These are phyloP conservation scores for Lepidostoma basale DNA, from an alignment of 1,140 invertebrate species.

Conservation along the genomic window DNA sequence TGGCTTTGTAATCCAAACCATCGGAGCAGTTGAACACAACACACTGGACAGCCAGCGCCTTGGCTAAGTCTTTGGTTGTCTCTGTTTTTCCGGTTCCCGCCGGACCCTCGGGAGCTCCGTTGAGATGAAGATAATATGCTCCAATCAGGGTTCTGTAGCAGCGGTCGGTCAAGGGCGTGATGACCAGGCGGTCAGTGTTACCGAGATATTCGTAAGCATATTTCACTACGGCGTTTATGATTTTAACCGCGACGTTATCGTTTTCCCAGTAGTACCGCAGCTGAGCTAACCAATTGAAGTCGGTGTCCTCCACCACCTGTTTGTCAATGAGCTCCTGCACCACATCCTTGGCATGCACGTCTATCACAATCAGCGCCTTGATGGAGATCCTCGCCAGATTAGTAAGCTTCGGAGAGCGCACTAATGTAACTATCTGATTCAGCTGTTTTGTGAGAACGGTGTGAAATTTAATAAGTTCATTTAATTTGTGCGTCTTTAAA, in stretches of 20 bases:
- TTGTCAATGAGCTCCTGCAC: constrained; percentile 75
- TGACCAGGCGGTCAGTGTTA: constrained; percentile 78
- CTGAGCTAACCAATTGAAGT: constrained; percentile 92
- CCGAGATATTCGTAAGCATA: constrained; percentile 95
- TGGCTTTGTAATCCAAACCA: constrained; percentile 89
- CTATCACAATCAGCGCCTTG: constrained; percentile 86
- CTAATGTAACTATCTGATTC: constrained; percentile 69
- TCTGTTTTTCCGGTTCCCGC: constrained; percentile 95
- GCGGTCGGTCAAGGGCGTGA: constrained; percentile 85
- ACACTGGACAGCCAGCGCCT: constrained; percentile 85
- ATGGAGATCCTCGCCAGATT: constrained; percentile 77
- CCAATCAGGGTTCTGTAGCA: constrained; percentile 89
- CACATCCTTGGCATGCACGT: constrained; percentile 91
- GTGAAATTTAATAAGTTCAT: constrained; percentile 63
- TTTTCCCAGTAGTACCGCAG: constrained; percentile 91
- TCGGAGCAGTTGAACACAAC: constrained; percentile 93
- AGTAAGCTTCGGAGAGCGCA: constrained; percentile 63
- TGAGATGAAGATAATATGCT: constrained; percentile 82
- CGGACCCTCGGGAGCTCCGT: constrained; percentile 86
- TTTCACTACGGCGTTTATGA: constrained; percentile 83
- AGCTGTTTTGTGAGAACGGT: constrained; percentile 63
- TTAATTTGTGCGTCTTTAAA: constrained; percentile 64
- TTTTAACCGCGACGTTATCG: constrained; percentile 76
- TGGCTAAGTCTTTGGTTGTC: constrained; percentile 90
- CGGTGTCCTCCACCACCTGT: constrained; percentile 72